Base-by-base conservation (phyloP, 2,888 invertebrate species). In the Erpobdella octoculata region DNA sequence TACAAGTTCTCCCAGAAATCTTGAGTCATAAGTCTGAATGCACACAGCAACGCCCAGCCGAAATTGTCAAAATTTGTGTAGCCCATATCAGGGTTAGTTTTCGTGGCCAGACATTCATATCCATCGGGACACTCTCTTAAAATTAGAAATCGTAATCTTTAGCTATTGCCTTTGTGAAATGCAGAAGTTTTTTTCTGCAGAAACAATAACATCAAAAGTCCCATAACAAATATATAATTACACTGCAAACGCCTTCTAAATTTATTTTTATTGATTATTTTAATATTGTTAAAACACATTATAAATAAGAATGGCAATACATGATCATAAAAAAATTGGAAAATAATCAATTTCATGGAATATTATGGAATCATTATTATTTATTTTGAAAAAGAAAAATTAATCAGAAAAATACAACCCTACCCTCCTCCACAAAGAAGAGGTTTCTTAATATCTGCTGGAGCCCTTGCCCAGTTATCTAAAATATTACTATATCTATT, bases 1-100 rank as follows among this genome's bases (percentile, higher is more conserved):
- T 97, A 97, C 78, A 97, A 88, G 86, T 93, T 93, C 85, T 97
- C 96, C 96, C 96, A 96, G 85, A 90, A 93, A 86, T 97, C 96
- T 86, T 96, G 96, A 73, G 96, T 97, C 96, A 97, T 96, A 79
- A 97, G 88, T 81, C 96, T 89, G 86, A 97, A 97, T 77, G 96
- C 93, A 78, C 94, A 94, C 75, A 97, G 87, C 84, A 97, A 89
- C 76, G 96, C 95, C 92, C 93, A 94, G 78, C 93, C 94, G 84
- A 96, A 96, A 72, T 93, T 93, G 86, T 97, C 96, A 84, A 96
- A 96, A 86, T 91, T 94, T 78, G 96, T 97, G 85, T 93, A 96
- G 76, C 92, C 93, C 82, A 92, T 93, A 86, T 97, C 93, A 65
- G 96, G 96, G 86, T 96, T 96, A 58, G 87, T 87, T 58, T 93